Conservation (phyloP, 2,888 invertebrate species). For the Drosophila subquinaria region DNA sequence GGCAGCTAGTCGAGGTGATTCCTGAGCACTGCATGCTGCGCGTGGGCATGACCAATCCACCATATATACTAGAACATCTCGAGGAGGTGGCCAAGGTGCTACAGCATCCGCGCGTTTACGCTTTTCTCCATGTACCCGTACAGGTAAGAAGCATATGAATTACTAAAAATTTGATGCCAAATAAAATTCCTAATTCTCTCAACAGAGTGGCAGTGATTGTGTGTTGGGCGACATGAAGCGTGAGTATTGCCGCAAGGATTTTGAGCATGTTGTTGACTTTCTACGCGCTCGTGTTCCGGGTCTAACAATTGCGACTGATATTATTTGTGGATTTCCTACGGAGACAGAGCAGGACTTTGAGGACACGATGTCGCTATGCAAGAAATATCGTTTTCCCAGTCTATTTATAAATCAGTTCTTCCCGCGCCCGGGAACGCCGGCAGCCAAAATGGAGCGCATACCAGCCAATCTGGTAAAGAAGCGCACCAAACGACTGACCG, state of each 20-base stretch:
- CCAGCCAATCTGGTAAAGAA: constrained; percentile 95
- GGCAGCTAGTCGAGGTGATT: constrained; percentile 91
- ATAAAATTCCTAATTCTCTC: background rate
- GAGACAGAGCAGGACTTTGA: constrained; percentile 96
- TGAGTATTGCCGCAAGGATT: constrained; percentile 96
- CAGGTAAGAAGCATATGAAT: constrained; percentile 86
- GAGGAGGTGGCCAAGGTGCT: constrained; percentile 95
- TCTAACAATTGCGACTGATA: constrained; percentile 98
- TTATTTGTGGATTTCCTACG: constrained; percentile 99
- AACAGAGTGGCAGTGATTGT: constrained; percentile 94
- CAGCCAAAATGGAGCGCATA: constrained; percentile 94
- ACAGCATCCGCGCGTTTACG: constrained; percentile 95
- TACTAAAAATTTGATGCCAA: accelerated
- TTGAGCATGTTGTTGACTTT: constrained; percentile 94
- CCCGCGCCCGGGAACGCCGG: constrained; percentile 97
- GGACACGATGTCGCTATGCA: constrained; percentile 93
- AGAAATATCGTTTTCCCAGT: constrained; percentile 95
- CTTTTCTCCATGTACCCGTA: constrained; percentile 98
- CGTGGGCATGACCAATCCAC: constrained; percentile 99
- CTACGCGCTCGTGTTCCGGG: constrained; percentile 93
- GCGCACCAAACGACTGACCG: constrained; percentile 94
- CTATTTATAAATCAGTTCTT: constrained; percentile 99
- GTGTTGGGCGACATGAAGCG: constrained; percentile 98
- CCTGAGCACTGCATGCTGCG: constrained; percentile 91
- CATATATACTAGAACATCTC: constrained; percentile 97